These are phyloP conservation scores for Empidonax traillii DNA, from an alignment of 2,113 vertebrate genomes.

Conservation along the genomic window DNA sequence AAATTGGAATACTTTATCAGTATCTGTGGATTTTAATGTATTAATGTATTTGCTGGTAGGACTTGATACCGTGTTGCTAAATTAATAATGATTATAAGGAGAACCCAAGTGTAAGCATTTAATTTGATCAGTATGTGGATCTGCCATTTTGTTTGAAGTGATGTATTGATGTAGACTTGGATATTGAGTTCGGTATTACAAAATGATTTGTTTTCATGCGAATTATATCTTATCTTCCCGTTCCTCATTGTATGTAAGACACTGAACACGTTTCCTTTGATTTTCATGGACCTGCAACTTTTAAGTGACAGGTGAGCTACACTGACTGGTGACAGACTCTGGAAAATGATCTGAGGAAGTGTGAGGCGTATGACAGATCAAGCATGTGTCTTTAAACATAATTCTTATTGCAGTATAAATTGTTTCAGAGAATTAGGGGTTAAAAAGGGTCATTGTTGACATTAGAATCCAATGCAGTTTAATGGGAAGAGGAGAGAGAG, in stretches of 20 bases:
- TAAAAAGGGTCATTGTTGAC: not conserved
- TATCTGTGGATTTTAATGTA: not conserved
- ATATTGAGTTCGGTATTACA: not conserved
- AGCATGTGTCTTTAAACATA: not conserved
- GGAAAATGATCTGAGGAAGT: not conserved
- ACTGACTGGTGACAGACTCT: not conserved
- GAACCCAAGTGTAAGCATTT: not conserved
- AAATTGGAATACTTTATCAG: not conserved
- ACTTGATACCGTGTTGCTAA: not conserved
- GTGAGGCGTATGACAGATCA: not conserved
- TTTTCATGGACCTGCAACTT: not conserved
- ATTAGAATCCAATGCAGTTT: not conserved
- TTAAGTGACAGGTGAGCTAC: not conserved
- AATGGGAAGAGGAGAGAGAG: not conserved
- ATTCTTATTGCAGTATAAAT: not conserved
- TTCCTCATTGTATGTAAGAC: not conserved
- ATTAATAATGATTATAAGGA: not conserved
- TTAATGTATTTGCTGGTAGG: not conserved
- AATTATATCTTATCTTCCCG: not conserved
- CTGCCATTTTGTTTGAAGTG: constrained; percentile 29
- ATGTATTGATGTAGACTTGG: not conserved
- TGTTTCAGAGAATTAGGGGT: not conserved
- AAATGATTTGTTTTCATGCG: not conserved
- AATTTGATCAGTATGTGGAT: not conserved
- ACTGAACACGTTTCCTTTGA: not conserved